Percentiles rank a stretch among this genome's conserved stretches.
Evolutionary conservation across 2,113 vertebrate species (phyloP).

Genomic region (Lontra canadensis): DNA sequence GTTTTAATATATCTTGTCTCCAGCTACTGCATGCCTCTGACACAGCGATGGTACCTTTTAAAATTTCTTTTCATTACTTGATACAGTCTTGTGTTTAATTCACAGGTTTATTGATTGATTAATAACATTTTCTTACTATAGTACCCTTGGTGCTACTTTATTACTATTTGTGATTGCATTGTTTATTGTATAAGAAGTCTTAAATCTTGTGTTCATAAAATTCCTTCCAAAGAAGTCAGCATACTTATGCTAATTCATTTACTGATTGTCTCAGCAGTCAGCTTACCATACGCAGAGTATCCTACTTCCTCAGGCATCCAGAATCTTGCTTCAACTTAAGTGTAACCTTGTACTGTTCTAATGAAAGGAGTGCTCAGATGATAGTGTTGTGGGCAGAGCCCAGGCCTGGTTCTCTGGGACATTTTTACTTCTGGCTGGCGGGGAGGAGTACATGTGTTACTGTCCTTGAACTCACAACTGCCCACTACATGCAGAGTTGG

Average conservation of each 20-base stretch:
- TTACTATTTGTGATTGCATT: conserved; percentile 46
- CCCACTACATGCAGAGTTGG: background rate
- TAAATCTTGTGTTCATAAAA: conserved; percentile 61
- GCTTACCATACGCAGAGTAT: background rate
- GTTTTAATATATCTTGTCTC: background rate
- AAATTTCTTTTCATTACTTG: conserved; percentile 36
- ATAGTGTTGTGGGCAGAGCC: background rate
- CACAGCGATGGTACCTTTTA: background rate
- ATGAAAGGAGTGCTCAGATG: background rate
- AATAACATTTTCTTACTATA: conserved; percentile 23
- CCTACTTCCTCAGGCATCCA: conserved; percentile 6
- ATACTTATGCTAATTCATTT: conserved; percentile 43
- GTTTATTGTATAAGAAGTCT: conserved; percentile 63
- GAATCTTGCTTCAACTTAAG: conserved; percentile 9
- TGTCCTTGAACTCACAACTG: background rate
- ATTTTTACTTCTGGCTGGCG: background rate
- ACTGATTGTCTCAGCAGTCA: conserved; percentile 24
- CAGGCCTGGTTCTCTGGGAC: background rate
- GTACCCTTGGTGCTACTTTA: conserved; percentile 39
- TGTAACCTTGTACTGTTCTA: conserved; percentile 34
- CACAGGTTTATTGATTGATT: conserved; percentile 40
- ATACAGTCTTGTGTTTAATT: background rate
- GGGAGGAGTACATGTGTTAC: background rate
- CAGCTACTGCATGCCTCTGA: background rate
- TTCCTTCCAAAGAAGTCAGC: conserved; percentile 66